Base-by-base conservation (phyloP, 2,888 invertebrate species). In the Ashinkailepas kermadecensis region DNA sequence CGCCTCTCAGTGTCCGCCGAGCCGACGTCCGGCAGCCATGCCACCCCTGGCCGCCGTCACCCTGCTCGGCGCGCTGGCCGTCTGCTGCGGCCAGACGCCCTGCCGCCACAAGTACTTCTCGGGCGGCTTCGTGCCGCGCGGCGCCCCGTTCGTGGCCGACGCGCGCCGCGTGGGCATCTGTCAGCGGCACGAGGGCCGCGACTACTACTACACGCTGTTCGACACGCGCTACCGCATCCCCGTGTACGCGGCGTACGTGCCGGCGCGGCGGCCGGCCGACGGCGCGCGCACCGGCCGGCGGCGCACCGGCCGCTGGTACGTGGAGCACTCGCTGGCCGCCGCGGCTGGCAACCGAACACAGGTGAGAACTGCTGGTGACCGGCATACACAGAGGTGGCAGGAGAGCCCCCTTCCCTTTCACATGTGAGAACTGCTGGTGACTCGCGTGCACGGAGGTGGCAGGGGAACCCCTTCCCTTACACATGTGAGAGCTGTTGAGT, bases 131-230 rank as follows among this genome's bases (percentile, higher is more conserved):
- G 21, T 0, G 56, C 74, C 74, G 74, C 54, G 74, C 21, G 74
- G 74, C 54, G 74, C 74, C 10, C 74, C 74, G 54, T 74, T 74
- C 56, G 9, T 56, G 54, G 74, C 54, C 21, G 56, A 74, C 56
- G 56, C 54, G 1, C 74, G 74, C 56, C 74, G 74, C 56, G 74
- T 74, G 54, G 74, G 74, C 74, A 54, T 74, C 54, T 74, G 74
- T 56, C 74, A 74, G 74, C 74, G 74, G 54, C 56, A 74, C 54
- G 18, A 11, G 15, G 74, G 54, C 21, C 8, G 3, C 74, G 74
- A 74, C 74, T 74, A 18, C 74, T 74, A 74, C 74, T 74, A 39
- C 74, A 74, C 74, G 21, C 74, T 74, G 54, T 74, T 74, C 74
- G 74, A 74, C 56, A 74, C 74, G 21, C 74, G 74, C 18, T 74